Evolutionary conservation across 2,888 invertebrate genomes (phyloP), one percentile per base, ranked within the genome.

Genomic region (Chromoteleia sp.): DNA sequence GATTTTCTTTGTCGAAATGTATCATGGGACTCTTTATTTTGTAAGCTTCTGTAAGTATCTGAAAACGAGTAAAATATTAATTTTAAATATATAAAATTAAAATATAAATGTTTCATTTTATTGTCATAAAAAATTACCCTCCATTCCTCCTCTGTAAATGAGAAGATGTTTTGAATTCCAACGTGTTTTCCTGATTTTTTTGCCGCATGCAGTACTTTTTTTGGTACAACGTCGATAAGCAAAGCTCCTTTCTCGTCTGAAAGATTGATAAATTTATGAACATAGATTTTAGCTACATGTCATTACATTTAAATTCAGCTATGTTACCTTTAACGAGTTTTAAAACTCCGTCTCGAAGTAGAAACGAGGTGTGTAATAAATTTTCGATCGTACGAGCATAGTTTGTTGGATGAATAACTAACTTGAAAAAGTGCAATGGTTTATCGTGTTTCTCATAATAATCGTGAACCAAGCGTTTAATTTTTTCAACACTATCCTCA

Each of bases 341-440:
- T 0, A 94, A 89, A 73, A 91, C 89, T 0, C 94, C 94, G 85
- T 95, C 94, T 56, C 93, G 89, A 0, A 94, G 92, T 2, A 95
- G 92, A 90, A 95, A 95, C 0, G 95, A 93, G n/a, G 94, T 92
- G 85, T 95, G 93, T 90, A 95, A 93, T 43, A 95, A 92, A 86
- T 95, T 95, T 92, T 95, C 94, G 0, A 95, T 92, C 25, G 94
- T 94, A 63, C 92, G 91, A 0, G 93, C 91, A 92, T 94, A 95
- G 90, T 93, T 93, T 29, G 87, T 86, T 0, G 94, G 94, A 88
- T 95, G 93, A 74, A 95, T 87, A 14, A 94, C 93, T 7, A 93
- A 88, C 85, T 93, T 92, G 90, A 94, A 95, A 88, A 94, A 95
- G 84, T 93, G 93, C 2, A 95, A 89, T 0, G 94, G 93, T 29